Evolutionary conservation across 2,113 vertebrate genomes (phyloP), one percentile per base, ranked within the genome.

Genomic region (Marmota monax): DNA sequence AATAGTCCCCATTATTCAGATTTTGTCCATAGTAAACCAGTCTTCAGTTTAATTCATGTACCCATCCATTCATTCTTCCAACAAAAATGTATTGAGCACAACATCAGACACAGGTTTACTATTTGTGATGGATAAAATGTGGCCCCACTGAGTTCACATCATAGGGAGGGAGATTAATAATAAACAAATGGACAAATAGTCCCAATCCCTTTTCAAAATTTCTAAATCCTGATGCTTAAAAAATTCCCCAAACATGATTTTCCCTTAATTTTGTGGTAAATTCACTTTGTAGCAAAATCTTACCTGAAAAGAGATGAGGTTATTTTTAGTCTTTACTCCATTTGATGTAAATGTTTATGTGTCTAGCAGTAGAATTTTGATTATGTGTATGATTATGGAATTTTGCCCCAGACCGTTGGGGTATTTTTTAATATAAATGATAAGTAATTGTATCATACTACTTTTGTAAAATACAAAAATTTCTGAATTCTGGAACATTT

Each of bases 401-500:
- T 13, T 3, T 34, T 90, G 17, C 8, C 39, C 11, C 17, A 85
- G 27, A 56, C 1, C 42, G 6, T 17, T 88, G 16, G 48, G 20
- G 45, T 82, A 12, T 70, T 84, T 48, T 90, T 16, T 63, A 63
- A 61, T 18, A 77, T 9, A 73, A 70, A 70, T 17, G 3, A 37
- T 87, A 84, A 73, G 5, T 80, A 92, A 93, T 10, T 88, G 53
- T 1, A 51, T 34, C 17, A 25, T 45, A 29, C 8, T 45, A 67
- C 58, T 94, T 97, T 63, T 83, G 65, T 61, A 92, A 96, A 88
- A 88, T 48, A 90, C 2, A 39, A 91, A 91, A 70, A 56, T 76
- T 42, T 83, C 48, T 63, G 42, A 94, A 73, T 84, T 95, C 70
- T 92, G 53, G 90, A 89, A 92, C 27, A 74, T n/a, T 9, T 14